Conservation (phyloP, 2,797 vertebrate species). For the Aulostomus chinensis region DNA sequence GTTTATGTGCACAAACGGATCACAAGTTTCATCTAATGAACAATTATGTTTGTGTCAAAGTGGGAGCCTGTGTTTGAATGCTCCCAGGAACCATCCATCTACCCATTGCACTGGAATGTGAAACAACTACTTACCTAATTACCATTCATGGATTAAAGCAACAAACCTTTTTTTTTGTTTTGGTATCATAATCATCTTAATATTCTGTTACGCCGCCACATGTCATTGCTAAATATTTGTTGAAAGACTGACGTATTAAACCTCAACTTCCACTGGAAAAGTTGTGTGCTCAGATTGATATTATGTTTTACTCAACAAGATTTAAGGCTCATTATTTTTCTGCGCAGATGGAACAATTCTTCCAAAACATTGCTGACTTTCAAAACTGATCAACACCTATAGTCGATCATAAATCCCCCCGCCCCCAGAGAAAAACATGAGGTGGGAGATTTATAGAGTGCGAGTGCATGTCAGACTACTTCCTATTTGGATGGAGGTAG, state of each 20-base stretch:
- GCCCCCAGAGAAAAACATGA: slow-evolving; percentile 76
- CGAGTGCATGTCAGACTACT: slow-evolving; percentile 89
- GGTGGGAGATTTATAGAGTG: slow-evolving; percentile 93
- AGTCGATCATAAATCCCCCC: slow-evolving; percentile 24
- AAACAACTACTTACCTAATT: slow-evolving; percentile 61
- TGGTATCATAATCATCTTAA: background rate
- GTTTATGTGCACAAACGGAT: too few relatives aligned
- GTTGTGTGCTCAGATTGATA: background rate
- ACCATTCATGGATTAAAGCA: slow-evolving; percentile 20
- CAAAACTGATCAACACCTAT: slow-evolving; percentile 7
- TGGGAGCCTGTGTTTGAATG: too few relatives aligned
- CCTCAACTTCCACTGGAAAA: background rate
- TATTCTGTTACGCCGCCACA: background rate
- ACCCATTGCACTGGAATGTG: too few relatives aligned
- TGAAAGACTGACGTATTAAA: background rate
- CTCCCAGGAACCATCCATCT: too few relatives aligned
- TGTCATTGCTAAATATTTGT: background rate
- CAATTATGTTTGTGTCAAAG: too few relatives aligned
- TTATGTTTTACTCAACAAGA: slow-evolving; percentile 3
- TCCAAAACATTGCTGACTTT: background rate
- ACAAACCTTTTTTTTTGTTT: slow-evolving; percentile 10
- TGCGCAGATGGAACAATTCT: slow-evolving; percentile 8
- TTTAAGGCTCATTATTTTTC: slow-evolving; percentile 7
- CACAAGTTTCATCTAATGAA: too few relatives aligned
- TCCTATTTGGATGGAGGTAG: slow-evolving; percentile 84